phyloP scores from a whole-genome alignment of 2,888 invertebrate species.

The Leistus spinibarbis region DNA sequence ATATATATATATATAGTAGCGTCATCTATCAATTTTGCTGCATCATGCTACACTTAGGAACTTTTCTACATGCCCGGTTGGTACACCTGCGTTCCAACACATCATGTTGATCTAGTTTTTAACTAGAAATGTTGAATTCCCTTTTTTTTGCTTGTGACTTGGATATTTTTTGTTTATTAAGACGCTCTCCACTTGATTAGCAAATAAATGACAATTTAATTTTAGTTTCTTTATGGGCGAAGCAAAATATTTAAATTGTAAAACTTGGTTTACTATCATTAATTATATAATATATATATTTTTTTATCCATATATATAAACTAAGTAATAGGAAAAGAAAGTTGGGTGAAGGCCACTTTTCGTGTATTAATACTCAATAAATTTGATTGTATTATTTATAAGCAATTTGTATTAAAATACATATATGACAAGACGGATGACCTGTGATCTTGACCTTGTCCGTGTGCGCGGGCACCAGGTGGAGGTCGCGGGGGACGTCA shows the following conservation, averaged over 20 bases:
- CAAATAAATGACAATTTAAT: neutral
- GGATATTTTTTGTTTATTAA: neutral
- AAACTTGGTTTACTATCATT: neutral
- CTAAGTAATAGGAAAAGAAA: too few species aligned
- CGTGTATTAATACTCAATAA: too few species aligned
- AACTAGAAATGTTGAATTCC: neutral
- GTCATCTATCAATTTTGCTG: neutral
- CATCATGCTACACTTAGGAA: neutral
- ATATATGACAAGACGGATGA: neutral
- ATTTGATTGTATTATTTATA: too few species aligned
- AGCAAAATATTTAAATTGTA: neutral
- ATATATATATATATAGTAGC: neutral
- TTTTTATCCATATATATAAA: too few species aligned
- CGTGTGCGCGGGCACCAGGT: neutral
- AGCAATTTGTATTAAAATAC: too few species aligned
- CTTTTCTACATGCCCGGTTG: neutral
- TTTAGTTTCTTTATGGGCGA: neutral
- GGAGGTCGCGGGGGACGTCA: constrained; percentile 2
- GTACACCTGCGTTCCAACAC: neutral
- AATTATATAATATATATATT: too few species aligned
- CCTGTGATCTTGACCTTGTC: constrained; percentile 28
- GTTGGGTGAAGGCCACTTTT: too few species aligned
- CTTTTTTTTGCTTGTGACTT: neutral
- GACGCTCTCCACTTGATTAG: constrained; percentile 6
- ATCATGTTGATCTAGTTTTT: constrained; percentile 5